phyloP scores from a whole-genome alignment of 2,888 invertebrate genomes.

The Dorcus hopei region DNA sequence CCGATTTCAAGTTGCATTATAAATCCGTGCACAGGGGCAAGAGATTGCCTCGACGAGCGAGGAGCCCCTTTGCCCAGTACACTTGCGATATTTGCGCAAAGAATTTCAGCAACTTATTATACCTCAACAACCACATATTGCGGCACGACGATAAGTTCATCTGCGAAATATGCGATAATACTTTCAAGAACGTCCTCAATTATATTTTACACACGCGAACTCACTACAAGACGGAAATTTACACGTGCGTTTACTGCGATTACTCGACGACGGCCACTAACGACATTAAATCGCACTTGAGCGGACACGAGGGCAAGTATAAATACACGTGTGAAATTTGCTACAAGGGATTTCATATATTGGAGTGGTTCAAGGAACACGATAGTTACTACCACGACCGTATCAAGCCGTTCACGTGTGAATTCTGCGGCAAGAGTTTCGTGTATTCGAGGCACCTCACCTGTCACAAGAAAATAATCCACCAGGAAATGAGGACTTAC shows the following conservation, averaged over 20 bases:
- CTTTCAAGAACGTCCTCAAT: slow-evolving; percentile 43
- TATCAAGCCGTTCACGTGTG: slow-evolving; percentile 37
- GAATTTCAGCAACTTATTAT: slow-evolving; percentile 34
- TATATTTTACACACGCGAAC: slow-evolving; percentile 42
- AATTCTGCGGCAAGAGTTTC: slow-evolving; percentile 36
- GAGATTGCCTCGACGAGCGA: slow-evolving; percentile 30
- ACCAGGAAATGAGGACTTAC: slow-evolving; percentile 43
- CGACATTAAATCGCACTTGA: slow-evolving; percentile 44
- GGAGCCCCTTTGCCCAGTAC: slow-evolving; percentile 29
- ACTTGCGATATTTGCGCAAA: slow-evolving; percentile 42
- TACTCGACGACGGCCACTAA: slow-evolving; percentile 39
- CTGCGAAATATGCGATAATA: slow-evolving; percentile 43
- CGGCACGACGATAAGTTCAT: slow-evolving; percentile 45
- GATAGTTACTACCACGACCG: slow-evolving; percentile 40
- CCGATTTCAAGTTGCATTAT: slow-evolving; percentile 13
- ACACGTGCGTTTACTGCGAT: slow-evolving; percentile 45
- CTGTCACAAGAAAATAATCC: slow-evolving; percentile 23
- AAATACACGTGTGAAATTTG: slow-evolving; percentile 51
- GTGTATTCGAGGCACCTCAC: not conserved
- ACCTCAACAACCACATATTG: slow-evolving; percentile 43
- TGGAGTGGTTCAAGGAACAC: slow-evolving; percentile 27
- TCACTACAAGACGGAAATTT: slow-evolving; percentile 41
- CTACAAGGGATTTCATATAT: slow-evolving; percentile 52
- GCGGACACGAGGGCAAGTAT: slow-evolving; percentile 48
- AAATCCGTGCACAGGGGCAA: slow-evolving; percentile 33